Percentiles rank a stretch among this genome's conserved stretches.
phyloP scores from a whole-genome alignment of 2,797 vertebrate genomes.

The Hyperoplus immaculatus region DNA sequence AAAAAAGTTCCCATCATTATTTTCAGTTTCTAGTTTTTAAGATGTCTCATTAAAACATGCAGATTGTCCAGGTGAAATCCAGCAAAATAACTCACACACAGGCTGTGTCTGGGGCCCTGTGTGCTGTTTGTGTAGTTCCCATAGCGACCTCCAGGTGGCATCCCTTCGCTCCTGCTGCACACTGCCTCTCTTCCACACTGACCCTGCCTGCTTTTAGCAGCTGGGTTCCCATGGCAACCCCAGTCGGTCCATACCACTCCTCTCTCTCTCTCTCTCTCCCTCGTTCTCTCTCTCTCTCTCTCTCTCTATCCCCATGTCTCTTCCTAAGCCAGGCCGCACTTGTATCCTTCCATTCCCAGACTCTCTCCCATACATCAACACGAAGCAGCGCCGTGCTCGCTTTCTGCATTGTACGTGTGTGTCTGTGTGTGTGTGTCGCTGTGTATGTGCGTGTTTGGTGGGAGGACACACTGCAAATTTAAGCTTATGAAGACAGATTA shows the following conservation, averaged over 20 bases:
- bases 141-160: slow-evolving; percentile 73
- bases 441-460: slow-evolving; percentile 27
- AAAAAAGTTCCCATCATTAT: background rate
- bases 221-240: slow-evolving; percentile 85
- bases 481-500: slow-evolving; percentile 49
- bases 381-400: slow-evolving; percentile 51
- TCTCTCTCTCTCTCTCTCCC: slow-evolving; percentile 56
- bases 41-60: slow-evolving; percentile 6
- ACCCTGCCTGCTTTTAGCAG: slow-evolving; percentile 84
- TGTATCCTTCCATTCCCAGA: slow-evolving; percentile 79
- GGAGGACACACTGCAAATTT: slow-evolving; percentile 52
- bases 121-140: slow-evolving; percentile 67
- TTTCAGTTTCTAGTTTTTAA: slow-evolving; percentile 2
- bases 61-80: background rate
- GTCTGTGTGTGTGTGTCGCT: slow-evolving; percentile 31
- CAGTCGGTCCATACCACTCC: slow-evolving; percentile 79
- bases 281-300: slow-evolving; percentile 31
- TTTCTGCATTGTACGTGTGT: slow-evolving; percentile 45
- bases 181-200: slow-evolving; percentile 71
- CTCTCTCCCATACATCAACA: slow-evolving; percentile 73
- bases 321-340: slow-evolving; percentile 73
- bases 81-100: background rate
- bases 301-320: slow-evolving; percentile 47
- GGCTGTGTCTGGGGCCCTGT: slow-evolving; percentile 7
- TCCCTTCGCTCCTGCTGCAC: slow-evolving; percentile 62